Base-by-base conservation (phyloP, 2,888 invertebrate species). In the Cataglyphis cursor region DNA sequence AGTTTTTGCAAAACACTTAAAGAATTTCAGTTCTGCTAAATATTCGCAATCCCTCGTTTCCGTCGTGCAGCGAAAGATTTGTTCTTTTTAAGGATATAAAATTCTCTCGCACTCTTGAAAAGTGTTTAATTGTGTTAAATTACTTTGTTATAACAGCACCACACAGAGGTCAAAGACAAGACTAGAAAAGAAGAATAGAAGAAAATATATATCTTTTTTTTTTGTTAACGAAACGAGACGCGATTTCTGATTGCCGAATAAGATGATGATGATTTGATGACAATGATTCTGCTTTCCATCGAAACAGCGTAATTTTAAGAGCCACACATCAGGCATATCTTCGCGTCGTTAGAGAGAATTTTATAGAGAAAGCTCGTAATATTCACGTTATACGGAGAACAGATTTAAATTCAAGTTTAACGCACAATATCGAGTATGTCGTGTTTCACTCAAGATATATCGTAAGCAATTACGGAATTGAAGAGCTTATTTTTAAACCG, bases 151-250 rank as follows among this genome's bases (percentile, higher is more conserved):
- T 84, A 88, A 87, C 89, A 89, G 88, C 88, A 89, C 89, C 90
- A 89, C 78, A 75, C 82, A 84, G 81, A 87, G 89, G 86, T 85
- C 80, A 89, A 90, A 90, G 86, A 84, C 66, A 83, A 88, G 89
- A 90, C 89, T 90, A 90, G 89, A 90, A 86, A 87, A 84, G 73
- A 90, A 90, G 84, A 41, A 81, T 87, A 84, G 83, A 85, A 87
- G 85, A 85, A 88, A 88, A 90, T 68, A 24, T 35, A 28, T 83
- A 35, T 8, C 6, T 21, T 41, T 68, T 54, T 64, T 73, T 80
- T 81, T 54, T 61, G 51, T 83, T 65, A 85, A 51, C 8, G 65
- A 81, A 88, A 82, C 88, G 76, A 80, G 68, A 78, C 82, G 70
- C 54, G 62, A 64, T 82, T 61, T 68, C 68, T 64, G 70, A 85